phyloP scores from a whole-genome alignment of 2,113 vertebrate genomes.

The Xiphophorus maculatus region DNA sequence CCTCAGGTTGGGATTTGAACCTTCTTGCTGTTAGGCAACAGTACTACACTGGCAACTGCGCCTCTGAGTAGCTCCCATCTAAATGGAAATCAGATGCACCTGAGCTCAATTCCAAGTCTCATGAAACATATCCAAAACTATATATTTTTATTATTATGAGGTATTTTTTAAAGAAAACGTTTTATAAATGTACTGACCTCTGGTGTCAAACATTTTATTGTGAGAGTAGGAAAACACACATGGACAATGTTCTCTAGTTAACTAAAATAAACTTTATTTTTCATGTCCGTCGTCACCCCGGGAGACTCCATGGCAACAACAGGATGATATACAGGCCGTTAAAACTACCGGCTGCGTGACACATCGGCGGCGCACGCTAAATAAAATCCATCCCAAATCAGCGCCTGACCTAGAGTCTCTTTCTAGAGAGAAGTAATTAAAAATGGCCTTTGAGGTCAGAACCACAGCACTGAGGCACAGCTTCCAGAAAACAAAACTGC shows the following conservation, averaged over 20 bases:
- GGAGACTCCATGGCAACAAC: constrained; percentile 93
- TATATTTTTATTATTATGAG: too few relatives aligned
- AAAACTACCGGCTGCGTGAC: constrained; percentile 51
- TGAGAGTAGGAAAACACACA: constrained; percentile 30
- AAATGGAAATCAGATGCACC: too few relatives aligned
- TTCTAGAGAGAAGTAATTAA: constrained; percentile 8
- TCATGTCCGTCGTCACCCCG: constrained; percentile 79
- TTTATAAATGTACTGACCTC: too few relatives aligned
- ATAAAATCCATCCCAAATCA: constrained; percentile 25
- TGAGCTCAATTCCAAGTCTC: too few relatives aligned
- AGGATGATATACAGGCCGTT: constrained; percentile 48
- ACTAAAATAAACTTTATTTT: constrained; percentile 70
- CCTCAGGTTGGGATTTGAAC: too few relatives aligned
- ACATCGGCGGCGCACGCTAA: constrained; percentile 26
- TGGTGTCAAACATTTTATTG: background rate
- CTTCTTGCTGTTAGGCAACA: too few relatives aligned
- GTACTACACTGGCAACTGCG: too few relatives aligned
- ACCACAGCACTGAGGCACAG: background rate
- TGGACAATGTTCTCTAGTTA: constrained; percentile 84
- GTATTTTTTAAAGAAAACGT: too few relatives aligned
- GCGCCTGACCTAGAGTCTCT: constrained; percentile 20
- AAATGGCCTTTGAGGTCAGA: background rate
- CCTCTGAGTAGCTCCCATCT: too few relatives aligned
- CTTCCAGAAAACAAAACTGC: background rate
- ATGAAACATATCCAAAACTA: too few relatives aligned